Base-by-base conservation (phyloP, 1,140 invertebrate species). In the Orius laevigatus region DNA sequence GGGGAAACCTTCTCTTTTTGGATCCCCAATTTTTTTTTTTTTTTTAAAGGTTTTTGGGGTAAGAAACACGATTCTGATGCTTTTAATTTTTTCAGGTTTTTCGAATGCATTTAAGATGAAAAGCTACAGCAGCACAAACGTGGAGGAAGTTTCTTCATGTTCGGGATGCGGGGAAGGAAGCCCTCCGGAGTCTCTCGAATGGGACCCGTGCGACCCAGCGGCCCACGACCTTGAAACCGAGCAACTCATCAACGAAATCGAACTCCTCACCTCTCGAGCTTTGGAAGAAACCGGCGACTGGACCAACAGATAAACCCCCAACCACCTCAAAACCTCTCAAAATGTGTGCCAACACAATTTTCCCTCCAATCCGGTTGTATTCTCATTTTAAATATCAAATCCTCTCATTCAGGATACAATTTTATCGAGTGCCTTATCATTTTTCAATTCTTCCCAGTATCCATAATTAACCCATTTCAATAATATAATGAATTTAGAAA, bases 201-300 rank as follows among this genome's bases (percentile, higher is more conserved):
- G 56, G 56, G 56, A 57, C 42, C 46, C 46, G 10, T 48, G 55
- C 14, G 53, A 54, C 14, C 46, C 38, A 3, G 25, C 12, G 15
- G 48, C 38, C 5, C 19, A 31, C 3, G 56, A 57, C 20, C 16
- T 31, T 32, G 56, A 57, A 32, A 55, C 56, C 14, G 56, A 57
- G 31, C 53, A 53, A 33, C 46, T 57, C 4, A 47, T 57, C 1
- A 32, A 46, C 32, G 56, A 57, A 43, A 57, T 57, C 12, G 56
- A 57, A 40, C 35, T 35, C 11, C 52, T 57, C 5, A 53, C 56
- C 5, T 50, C 51, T 18, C 9, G 52, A 42, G 56, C 56, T 1
- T 43, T 57, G 9, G 42, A 45, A 38, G 56, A 57, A 44, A 57
- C 56, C 34, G 51, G 56, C 0, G 51, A 50, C 16, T 56, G 54